phyloP scores from a whole-genome alignment of 1,140 invertebrate species.

The Megathymus violae region DNA sequence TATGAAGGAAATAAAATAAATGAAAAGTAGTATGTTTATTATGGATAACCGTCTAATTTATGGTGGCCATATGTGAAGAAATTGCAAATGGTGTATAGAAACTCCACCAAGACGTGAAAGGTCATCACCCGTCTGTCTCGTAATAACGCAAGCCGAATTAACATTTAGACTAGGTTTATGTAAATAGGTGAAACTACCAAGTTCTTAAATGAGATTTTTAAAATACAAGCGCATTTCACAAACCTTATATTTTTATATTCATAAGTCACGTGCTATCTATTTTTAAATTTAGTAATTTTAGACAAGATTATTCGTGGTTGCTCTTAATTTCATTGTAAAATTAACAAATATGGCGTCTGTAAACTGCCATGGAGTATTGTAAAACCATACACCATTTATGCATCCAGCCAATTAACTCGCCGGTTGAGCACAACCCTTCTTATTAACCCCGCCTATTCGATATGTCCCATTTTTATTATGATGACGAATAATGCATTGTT shows the following conservation, averaged over 20 bases:
- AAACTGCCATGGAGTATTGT: slow-evolving; percentile 3
- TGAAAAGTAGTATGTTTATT: no score
- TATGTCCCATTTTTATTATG: slow-evolving; percentile 8
- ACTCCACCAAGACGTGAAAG: slow-evolving; percentile 13
- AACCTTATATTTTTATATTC: not conserved
- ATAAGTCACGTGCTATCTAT: not conserved
- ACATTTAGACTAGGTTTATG: slow-evolving; percentile 80
- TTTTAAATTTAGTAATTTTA: not conserved
- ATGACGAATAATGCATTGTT: slow-evolving; percentile 4
- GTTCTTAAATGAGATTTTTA: slow-evolving; percentile 15
- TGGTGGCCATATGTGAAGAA: not conserved
- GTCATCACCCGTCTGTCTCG: slow-evolving; percentile 54
- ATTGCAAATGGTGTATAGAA: not conserved
- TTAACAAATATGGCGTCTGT: slow-evolving; percentile 12
- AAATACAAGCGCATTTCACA: slow-evolving; percentile 11
- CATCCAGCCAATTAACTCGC: slow-evolving; percentile 17
- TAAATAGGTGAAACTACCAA: slow-evolving; percentile 54
- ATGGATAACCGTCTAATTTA: no score
- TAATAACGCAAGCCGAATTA: slow-evolving; percentile 63
- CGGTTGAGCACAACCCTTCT: slow-evolving; percentile 13
- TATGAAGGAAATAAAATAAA: no score
- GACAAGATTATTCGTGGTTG: not conserved
- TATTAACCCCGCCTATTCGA: slow-evolving; percentile 13
- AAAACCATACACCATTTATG: slow-evolving; percentile 6
- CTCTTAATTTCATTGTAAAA: not conserved